phyloP scores from a whole-genome alignment of 1,140 invertebrate species.

The Notospermus geniculatus region DNA sequence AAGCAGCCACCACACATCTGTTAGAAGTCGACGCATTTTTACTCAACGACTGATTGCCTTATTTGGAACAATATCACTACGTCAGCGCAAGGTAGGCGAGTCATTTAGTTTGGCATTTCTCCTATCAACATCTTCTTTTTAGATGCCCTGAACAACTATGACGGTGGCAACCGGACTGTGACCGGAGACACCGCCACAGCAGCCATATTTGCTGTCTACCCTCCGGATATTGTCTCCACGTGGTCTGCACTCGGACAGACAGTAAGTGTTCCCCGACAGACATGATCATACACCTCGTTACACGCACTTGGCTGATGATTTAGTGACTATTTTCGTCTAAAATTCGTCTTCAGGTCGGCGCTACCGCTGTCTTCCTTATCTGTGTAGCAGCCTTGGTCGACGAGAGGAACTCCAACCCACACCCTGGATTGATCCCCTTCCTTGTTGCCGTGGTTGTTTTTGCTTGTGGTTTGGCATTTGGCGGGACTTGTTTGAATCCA shows the following conservation, averaged over 20 bases:
- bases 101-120: too few species aligned
- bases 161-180: slow-evolving; percentile 52
- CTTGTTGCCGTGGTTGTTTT: slow-evolving; percentile 60
- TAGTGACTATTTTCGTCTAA: too few species aligned
- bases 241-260: slow-evolving; percentile 58
- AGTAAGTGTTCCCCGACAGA: slow-evolving; percentile 46
- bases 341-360: slow-evolving; percentile 58
- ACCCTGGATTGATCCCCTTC: slow-evolving; percentile 56
- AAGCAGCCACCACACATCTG: too few species aligned
- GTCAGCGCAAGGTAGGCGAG: too few species aligned
- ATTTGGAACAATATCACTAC: background rate
- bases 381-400: slow-evolving; percentile 62
- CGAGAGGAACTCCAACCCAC: slow-evolving; percentile 55
- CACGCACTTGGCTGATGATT: too few species aligned
- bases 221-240: slow-evolving; percentile 55
- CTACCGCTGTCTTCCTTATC: slow-evolving; percentile 61
- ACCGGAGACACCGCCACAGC: slow-evolving; percentile 54
- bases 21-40: too few species aligned
- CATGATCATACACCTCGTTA: too few species aligned
- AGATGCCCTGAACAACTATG: slow-evolving; percentile 58
- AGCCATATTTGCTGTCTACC: slow-evolving; percentile 64
- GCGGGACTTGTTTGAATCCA: slow-evolving; percentile 65
- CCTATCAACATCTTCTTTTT: slow-evolving; percentile 14
- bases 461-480: slow-evolving; percentile 61
- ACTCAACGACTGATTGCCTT: background rate